Base-by-base conservation (phyloP, 1,140 invertebrate species). In the Telenomus remus region DNA sequence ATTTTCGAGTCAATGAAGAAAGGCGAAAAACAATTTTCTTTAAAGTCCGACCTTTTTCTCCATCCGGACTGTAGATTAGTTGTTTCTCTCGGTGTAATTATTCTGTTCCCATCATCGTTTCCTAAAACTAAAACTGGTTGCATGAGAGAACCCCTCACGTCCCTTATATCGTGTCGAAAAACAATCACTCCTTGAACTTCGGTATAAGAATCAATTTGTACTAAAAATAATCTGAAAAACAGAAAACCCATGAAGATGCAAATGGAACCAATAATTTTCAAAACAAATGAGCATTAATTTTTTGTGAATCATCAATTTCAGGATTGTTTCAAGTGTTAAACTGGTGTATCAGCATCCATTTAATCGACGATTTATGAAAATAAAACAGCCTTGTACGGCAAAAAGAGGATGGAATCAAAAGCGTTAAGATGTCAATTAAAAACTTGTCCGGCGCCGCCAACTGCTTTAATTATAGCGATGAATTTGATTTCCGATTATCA, bases 201-300 rank as follows among this genome's bases (percentile, higher is more conserved):
- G 15, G 60, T 70, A 12, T 76, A 43, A 16, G 81, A 81, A 49
- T 84, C 80, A 0, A 87, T 48, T 56, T 86, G 68, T 16, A 84
- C 51, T 34, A 86, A 65, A 65, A 85, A 86, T 27, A 88, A 55
- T 44, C 87, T 88, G 35, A 50, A 80, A 80, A 72, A 48, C 71
- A 12, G 43, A n/a, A 44, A 44, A 39, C 8, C 1, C 37, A 39
- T 39, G 9, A 39, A 39, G 3, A 39, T 39, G 9, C 3, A 39
- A 9, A 39, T n/a, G 3, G 9, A 39, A 39, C 9, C 9, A 39
- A 2, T 9, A 39, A 39, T 9, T n/a, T 39, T 39, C 37, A n/a
- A 39, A 35, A 35, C 34, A 10, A n/a, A n/a, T n/a, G n/a, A n/a
- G n/a, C 19, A 27, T 27, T 27, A 27, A 3, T 27, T 27, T 27